These are phyloP conservation scores for Aldabrachelys gigantea DNA, from an alignment of 2,113 vertebrate genomes.

Conservation along the genomic window DNA sequence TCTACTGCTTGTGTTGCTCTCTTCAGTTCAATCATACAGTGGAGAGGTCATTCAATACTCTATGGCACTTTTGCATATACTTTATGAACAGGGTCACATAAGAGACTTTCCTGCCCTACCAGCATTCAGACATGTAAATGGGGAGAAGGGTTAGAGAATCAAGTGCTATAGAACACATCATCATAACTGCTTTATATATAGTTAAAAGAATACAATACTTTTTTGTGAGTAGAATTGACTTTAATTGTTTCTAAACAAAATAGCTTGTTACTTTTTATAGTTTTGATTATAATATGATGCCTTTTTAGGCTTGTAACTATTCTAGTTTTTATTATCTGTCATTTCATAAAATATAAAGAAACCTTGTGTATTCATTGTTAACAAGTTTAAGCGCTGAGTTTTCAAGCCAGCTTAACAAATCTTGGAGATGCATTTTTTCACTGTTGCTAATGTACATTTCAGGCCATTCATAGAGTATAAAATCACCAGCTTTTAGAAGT, in stretches of 20 bases:
- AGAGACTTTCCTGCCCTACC: not conserved
- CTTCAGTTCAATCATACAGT: not conserved
- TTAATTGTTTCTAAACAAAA: not conserved
- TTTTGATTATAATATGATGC: not conserved
- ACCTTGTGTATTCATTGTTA: not conserved
- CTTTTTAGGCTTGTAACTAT: not conserved
- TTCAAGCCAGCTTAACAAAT: not conserved
- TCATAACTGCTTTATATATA: not conserved
- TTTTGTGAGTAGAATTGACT: not conserved
- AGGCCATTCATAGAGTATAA: not conserved
- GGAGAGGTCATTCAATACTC: not conserved
- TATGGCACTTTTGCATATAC: not conserved
- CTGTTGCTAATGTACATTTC: not conserved
- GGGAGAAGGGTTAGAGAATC: not conserved
- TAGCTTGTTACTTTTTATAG: not conserved
- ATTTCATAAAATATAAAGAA: not conserved
- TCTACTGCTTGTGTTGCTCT: not conserved
- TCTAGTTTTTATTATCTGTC: not conserved
- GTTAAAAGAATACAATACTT: not conserved
- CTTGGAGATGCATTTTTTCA: not conserved
- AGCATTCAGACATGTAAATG: no score
- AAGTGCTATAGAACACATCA: not conserved
- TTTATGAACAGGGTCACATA: not conserved
- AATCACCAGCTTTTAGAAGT: not conserved
- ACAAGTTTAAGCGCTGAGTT: conserved; percentile 5